Evolutionary conservation across 2,113 vertebrate species (phyloP), one percentile per base, ranked within the genome.

Genomic region (Ochotona curzoniae): DNA sequence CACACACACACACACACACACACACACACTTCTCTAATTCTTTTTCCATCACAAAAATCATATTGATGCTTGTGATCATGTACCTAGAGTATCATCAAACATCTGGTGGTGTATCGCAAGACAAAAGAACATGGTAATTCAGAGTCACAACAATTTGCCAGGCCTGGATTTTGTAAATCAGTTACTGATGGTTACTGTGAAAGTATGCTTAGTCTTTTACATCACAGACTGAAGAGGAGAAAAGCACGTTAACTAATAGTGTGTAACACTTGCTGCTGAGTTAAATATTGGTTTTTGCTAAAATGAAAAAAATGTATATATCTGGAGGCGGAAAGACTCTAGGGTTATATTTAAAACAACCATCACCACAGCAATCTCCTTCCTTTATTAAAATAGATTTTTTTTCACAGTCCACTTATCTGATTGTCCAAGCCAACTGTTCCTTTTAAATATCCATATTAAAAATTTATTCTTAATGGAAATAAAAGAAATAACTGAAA

Each of bases 401-500:
- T 92, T 44, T 96, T 93, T 94, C 79, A 93, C n/a, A 95, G 63
- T 71, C 66, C 54, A 26, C 10, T n/a, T 92, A 83, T 18, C 26
- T 83, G 82, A 38, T 28, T 94, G 18, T 92, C 28, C 87, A 88
- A 96, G 81, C 35, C 44, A 82, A 87, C 44, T 87, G 32, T 87
- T 44, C 5, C n/a, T 75, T 1, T 89, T 71, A 74, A 94, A 83
- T 91, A 76, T 70, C 9, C 60, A 90, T 25, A 92, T 89, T 74
- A 90, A 76, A 97, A 94, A 92, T 95, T 97, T 28, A 73, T 80
- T 92, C 91, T 82, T 95, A 82, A 78, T 67, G 70, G 57, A 93
- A 95, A 93, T 81, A 94, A 84, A 96, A 96, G 90, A 91, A 74
- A 96, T 96, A 82, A 95, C 94, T 89, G 23, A 71, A 92, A 93